Percentiles rank a stretch among this genome's conserved stretches.
Conservation (phyloP, 1,140 invertebrate genomes). For the silkworm (Bombyx mori) region DNA sequence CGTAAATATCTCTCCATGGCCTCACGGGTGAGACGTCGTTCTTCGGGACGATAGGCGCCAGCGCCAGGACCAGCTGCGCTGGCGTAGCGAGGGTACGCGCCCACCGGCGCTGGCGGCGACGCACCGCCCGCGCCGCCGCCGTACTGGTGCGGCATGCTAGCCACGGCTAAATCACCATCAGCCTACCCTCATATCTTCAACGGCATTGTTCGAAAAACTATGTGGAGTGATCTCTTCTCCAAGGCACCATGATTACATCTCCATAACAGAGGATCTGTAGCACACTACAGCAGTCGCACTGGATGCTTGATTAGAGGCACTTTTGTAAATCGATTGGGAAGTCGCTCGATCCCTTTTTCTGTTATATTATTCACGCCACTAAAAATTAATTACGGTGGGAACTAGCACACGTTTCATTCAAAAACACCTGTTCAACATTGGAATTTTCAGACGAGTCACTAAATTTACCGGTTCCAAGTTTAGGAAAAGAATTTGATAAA, state of each 20-base stretch:
- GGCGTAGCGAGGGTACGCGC: constrained; percentile 65
- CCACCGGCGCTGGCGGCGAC: constrained; percentile 63
- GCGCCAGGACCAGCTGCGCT: constrained; percentile 70
- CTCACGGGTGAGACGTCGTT: constrained; percentile 89
- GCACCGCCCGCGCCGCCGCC: constrained; percentile 70
- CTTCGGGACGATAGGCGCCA: constrained; percentile 81
- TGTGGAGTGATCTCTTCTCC: too few species aligned
- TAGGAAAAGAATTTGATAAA: too few species aligned
- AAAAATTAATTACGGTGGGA: constrained; percentile 66
- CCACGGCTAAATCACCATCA: constrained; percentile 52
- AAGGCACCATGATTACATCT: too few species aligned
- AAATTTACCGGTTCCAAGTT: too few species aligned
- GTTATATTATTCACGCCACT: constrained; percentile 60
- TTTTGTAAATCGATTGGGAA: constrained; percentile 2
- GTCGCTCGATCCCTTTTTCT: constrained; percentile 48
- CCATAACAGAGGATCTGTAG: too few species aligned
- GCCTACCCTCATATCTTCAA: constrained; percentile 18
- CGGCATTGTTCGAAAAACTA: neutral
- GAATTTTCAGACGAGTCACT: constrained; percentile 43
- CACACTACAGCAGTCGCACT: too few species aligned
- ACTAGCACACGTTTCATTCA: constrained; percentile 62
- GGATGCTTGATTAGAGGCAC: neutral
- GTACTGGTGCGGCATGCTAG: constrained; percentile 84
- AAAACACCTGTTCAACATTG: constrained; percentile 63
- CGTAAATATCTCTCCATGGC: constrained; percentile 97